phyloP scores from a whole-genome alignment of 1,140 invertebrate species.

The Gryllus bimaculatus region DNA sequence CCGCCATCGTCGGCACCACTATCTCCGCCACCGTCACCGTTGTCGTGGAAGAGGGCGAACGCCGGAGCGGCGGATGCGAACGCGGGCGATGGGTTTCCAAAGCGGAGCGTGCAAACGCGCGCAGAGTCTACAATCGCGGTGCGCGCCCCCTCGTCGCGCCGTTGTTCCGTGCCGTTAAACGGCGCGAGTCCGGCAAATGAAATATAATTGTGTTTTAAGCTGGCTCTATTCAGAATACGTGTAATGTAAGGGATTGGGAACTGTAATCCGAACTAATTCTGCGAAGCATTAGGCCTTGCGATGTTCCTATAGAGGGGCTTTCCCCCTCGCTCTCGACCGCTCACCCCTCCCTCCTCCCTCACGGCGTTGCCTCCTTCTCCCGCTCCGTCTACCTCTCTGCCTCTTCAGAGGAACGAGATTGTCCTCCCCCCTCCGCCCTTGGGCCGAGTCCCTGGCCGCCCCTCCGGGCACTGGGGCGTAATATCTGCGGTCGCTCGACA shows the following conservation, averaged over 20 bases:
- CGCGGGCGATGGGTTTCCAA: too few species aligned
- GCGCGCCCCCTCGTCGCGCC: too few species aligned
- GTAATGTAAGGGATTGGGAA: background rate
- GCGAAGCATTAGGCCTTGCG: background rate
- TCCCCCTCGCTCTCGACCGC: background rate
- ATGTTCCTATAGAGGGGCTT: background rate
- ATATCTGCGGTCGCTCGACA: background rate
- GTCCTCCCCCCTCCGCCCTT: background rate
- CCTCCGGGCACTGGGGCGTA: background rate
- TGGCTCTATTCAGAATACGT: background rate
- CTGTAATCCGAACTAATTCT: background rate
- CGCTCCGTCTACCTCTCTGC: too few species aligned
- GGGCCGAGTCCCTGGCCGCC: background rate
- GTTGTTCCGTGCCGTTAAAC: too few species aligned
- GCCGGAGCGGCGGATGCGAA: too few species aligned
- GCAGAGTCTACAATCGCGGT: too few species aligned
- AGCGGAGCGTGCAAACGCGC: too few species aligned
- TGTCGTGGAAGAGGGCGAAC: too few species aligned
- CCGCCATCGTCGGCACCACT: too few species aligned
- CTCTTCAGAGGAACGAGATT: too few species aligned
- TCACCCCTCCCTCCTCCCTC: background rate
- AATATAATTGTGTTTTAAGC: background rate
- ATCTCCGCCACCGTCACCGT: too few species aligned
- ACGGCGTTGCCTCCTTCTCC: too few species aligned
- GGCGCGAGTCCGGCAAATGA: background rate